Base-by-base conservation (phyloP, 2,113 vertebrate genomes). In the Cathartes aura region DNA sequence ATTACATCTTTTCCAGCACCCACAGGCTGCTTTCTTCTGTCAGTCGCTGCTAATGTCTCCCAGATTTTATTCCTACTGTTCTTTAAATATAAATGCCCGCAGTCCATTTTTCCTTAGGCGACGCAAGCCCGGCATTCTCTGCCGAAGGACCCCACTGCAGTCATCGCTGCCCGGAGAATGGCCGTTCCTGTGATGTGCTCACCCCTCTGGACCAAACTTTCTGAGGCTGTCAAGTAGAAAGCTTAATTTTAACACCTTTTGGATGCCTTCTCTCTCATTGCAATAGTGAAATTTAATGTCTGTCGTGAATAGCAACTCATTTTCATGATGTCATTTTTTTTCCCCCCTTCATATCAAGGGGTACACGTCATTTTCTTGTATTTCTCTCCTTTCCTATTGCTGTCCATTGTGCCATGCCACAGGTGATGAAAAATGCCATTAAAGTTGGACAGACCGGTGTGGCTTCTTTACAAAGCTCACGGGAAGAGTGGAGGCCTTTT, bases 311-410 rank as follows among this genome's bases (percentile, higher is more conserved):
- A 67, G 16, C 48, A 14, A 5, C 59, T 68, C 4, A 5, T 83
- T 55, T 68, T 83, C 34, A 5, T 1, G 8, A 26, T 26, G 24
- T 7, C 2, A 1, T 19, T 6, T 2, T 8, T 36, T 78, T 47
- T 40, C 7, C 1, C 20, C 40, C 23, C 17, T 34, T 56, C 5
- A 1, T 26, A 53, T 32, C 8, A 9, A 52, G 66, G 36, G 23
- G 5, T 36, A 7, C 9, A 4, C 1, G 0, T 22, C 5, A n/a
- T 43, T 60, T 36, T 40, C 82, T n/a, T 19, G 15, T 30, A 4
- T 55, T 29, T 62, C n/a, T 34, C 47, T 21, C 34, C 38, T 52
- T 32, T 47, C 63, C 74, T 50, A 2, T 30, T 42, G 34, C 36
- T 81, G 29, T 21, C 32, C 8, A 0, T 15, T 52, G 27, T 52